phyloP scores from a whole-genome alignment of 2,888 invertebrate genomes.

The Sphaerophoria taeniata region DNA sequence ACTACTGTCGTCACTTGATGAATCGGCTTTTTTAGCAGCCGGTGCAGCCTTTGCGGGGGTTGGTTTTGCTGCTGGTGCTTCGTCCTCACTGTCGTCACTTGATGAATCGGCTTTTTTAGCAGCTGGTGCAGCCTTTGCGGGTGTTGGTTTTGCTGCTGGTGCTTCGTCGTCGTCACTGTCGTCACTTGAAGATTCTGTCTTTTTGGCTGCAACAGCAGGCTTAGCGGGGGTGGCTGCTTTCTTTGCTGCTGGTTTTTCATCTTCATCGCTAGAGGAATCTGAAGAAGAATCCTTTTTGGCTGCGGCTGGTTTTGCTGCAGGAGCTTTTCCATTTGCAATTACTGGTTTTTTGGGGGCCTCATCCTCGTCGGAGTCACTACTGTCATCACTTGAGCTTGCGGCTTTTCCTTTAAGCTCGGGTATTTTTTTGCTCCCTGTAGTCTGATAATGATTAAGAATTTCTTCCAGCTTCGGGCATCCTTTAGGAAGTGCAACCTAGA shows the following conservation, averaged over 20 bases:
- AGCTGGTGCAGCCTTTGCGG: conserved; percentile 1
- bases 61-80: conserved; percentile 73
- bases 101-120: conserved; percentile 43
- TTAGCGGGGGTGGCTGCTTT: conserved; percentile 63
- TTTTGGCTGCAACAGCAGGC: conserved; percentile 65
- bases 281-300: conserved; percentile 72
- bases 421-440: no score
- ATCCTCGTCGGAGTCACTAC: conserved; percentile 79
- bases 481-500: conserved; percentile 86
- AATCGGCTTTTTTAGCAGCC: conserved; percentile 69
- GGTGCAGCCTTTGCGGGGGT: conserved; percentile 70
- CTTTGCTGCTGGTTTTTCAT: conserved; percentile 76
- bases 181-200: conserved; percentile 61
- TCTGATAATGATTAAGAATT: conserved; percentile 84
- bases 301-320: conserved; percentile 62
- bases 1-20: conserved; percentile 78
- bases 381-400: conserved; percentile 79
- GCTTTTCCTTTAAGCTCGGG: no score
- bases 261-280: conserved; percentile 79
- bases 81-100: conserved; percentile 77
- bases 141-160: conserved; percentile 35
- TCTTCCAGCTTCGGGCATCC: conserved; percentile 87
- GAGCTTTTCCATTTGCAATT: conserved; percentile 65
- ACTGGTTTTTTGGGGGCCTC: conserved; percentile 40
- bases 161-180: conserved; percentile 76